A percentile compares a stretch with the other conserved stretches of the same genome.
These are phyloP conservation scores for Trichogramma evanescens DNA, from an alignment of 2,888 invertebrate genomes.

Conservation along the genomic window DNA sequence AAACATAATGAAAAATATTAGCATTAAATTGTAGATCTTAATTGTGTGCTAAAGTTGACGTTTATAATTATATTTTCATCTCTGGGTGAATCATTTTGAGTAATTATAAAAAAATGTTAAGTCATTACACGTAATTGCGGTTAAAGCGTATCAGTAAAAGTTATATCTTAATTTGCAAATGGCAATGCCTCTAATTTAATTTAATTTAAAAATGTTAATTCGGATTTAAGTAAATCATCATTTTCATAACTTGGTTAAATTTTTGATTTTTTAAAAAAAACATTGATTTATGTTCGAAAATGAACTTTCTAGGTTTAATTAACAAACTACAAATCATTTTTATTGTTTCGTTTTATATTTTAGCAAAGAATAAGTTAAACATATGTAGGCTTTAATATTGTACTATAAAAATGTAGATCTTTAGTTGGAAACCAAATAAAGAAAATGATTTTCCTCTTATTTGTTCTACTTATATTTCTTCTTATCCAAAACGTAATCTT, in stretches of 20 bases:
- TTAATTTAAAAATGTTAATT: background rate
- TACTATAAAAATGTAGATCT: conserved; percentile 13
- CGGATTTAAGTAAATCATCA: background rate
- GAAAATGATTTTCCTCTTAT: conserved; percentile 8
- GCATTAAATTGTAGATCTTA: conserved; percentile 18
- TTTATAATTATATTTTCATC: no score
- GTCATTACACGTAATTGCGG: conserved; percentile 17
- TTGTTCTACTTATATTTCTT: background rate
- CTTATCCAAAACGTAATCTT: background rate
- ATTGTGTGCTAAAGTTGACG: conserved; percentile 20
- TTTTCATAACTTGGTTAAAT: conserved; percentile 4
- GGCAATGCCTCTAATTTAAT: conserved; percentile 7
- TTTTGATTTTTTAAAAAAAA: conserved; percentile 2
- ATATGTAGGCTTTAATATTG: conserved; percentile 10
- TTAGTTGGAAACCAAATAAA: conserved; percentile 15
- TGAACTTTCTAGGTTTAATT: conserved; percentile 6
- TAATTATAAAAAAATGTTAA: no score
- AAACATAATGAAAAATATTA: background rate
- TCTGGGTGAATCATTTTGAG: no score
- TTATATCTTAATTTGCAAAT: background rate
- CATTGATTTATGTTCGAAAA: background rate
- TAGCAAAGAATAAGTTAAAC: conserved; percentile 9
- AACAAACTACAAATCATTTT: conserved; percentile 6
- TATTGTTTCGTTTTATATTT: background rate
- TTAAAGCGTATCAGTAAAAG: background rate